These are phyloP conservation scores for Ivindomyrus marchei DNA, from an alignment of 2,113 vertebrate genomes.

Conservation along the genomic window DNA sequence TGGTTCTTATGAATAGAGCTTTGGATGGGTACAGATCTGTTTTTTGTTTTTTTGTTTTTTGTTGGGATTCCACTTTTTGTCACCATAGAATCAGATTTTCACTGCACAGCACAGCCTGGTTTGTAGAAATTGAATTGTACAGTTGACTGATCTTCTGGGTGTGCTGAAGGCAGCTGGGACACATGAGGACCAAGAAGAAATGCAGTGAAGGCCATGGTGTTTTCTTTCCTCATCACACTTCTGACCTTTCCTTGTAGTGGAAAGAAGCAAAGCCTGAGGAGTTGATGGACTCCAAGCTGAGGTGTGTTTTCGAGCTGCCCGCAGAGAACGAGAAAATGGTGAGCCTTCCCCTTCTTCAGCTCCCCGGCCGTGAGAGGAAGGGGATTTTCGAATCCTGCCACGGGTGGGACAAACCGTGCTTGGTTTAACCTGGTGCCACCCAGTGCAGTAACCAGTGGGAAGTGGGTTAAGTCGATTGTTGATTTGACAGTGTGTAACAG, in stretches of 20 bases:
- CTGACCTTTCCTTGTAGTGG: slow-evolving; percentile 67
- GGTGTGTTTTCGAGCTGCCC: slow-evolving; percentile 96
- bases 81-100: not conserved
- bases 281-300: slow-evolving; percentile 98
- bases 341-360: slow-evolving; percentile 36
- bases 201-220: not conserved
- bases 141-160: not conserved
- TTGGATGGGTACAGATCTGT: not conserved
- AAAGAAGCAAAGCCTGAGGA: slow-evolving; percentile 97
- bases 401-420: not conserved
- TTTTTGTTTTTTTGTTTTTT: not conserved
- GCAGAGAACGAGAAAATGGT: slow-evolving; percentile 91
- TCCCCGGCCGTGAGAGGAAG: not conserved
- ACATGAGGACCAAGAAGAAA: not conserved
- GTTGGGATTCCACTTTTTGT: not conserved
- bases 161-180: not conserved
- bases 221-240: not conserved
- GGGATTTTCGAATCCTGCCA: not conserved
- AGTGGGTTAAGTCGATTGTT: not conserved
- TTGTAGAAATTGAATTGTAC: not conserved
- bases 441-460: not conserved
- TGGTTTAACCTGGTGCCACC: not conserved
- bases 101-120: not conserved
- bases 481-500: not conserved
- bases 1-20: not conserved